Evolutionary conservation across 2,797 vertebrate genomes (phyloP).

Genomic region (Picus viridis): DNA sequence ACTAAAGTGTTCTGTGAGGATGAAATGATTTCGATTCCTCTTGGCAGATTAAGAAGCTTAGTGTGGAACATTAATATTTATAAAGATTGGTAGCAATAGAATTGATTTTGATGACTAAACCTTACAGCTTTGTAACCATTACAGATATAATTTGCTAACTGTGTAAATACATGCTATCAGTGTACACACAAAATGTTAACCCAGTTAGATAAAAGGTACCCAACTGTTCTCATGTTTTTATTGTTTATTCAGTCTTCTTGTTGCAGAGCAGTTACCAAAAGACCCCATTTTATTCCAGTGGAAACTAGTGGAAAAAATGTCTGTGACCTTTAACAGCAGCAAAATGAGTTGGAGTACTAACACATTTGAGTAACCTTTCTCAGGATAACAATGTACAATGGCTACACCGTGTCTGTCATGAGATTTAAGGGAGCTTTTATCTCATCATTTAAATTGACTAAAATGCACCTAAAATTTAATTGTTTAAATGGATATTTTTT

Average conservation of each 20-base stretch:
- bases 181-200: conserved; percentile 25
- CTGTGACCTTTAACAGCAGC: conserved; percentile 28
- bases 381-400: neutral
- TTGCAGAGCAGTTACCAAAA: conserved; percentile 3
- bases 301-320: conserved; percentile 24
- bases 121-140: conserved; percentile 35
- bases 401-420: neutral
- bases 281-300: neutral
- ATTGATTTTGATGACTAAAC: conserved; percentile 54
- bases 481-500: neutral
- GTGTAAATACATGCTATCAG: conserved; percentile 28
- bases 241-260: conserved; percentile 12
- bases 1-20: neutral
- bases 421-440: conserved; percentile 13
- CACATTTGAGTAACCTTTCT: conserved; percentile 28
- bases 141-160: conserved; percentile 30
- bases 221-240: neutral
- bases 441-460: neutral
- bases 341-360: conserved; percentile 17
- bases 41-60: neutral
- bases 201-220: conserved; percentile 2
- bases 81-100: neutral
- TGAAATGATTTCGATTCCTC: conserved; percentile 22
- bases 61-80: conserved; percentile 39
- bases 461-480: neutral